Conservation (phyloP, 2,113 vertebrate species). For the Phoenicopterus ruber region DNA sequence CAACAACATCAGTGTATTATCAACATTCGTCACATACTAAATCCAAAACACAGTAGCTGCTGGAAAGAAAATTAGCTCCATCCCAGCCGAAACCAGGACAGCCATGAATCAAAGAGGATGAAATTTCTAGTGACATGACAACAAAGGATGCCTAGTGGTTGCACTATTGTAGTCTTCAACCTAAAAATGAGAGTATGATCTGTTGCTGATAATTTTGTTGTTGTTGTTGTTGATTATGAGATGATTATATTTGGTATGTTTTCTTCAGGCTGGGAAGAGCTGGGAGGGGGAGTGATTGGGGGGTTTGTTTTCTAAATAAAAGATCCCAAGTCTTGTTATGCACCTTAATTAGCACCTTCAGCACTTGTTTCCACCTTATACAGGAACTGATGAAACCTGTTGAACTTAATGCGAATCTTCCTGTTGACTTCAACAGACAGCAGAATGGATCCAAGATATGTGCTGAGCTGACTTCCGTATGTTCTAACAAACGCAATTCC, state of each 20-base stretch:
- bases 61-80: no score
- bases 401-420: not conserved
- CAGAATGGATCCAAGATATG: not conserved
- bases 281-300: not conserved
- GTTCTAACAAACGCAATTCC: not conserved
- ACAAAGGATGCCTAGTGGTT: not conserved
- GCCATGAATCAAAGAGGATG: not conserved
- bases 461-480: not conserved
- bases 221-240: not conserved
- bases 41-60: no score
- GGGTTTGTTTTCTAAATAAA: constrained; percentile 21
- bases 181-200: not conserved
- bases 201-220: not conserved
- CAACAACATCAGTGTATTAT: no score
- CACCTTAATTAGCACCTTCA: constrained; percentile 36
- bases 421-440: not conserved
- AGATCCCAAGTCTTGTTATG: not conserved
- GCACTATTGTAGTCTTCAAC: not conserved
- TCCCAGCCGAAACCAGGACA: no score
- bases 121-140: not conserved
- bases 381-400: not conserved
- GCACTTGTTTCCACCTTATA: not conserved
- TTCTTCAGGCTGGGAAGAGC: not conserved
- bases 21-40: no score
- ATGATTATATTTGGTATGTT: not conserved